Base-by-base conservation (phyloP, 2,113 vertebrate genomes). In the Semicossyphus pulcher region DNA sequence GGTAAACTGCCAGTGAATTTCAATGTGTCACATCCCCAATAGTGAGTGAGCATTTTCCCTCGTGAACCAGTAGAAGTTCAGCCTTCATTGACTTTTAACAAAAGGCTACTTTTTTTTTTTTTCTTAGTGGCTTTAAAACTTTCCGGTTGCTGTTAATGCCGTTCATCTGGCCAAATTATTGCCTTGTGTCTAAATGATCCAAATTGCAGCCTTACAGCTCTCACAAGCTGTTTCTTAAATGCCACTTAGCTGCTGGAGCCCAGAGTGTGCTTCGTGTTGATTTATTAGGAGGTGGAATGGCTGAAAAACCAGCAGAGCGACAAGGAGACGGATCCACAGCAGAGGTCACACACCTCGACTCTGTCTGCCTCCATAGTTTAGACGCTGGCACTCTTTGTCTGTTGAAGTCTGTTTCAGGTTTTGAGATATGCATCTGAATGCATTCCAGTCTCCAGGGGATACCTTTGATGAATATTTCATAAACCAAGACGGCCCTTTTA, bases 391-490 rank as follows among this genome's bases (percentile, higher is more conserved):
- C 65, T 72, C 60, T 89, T 85, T 78, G 83, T 88, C 72, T 45
- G 73, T 39, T 51, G 39, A 86, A 86, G 76, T 80, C 80, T 84
- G 86, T 83, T 87, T 85, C 58, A 61, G 76, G 88, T 88, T 86
- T 80, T 81, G 75, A 87, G 86, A 91, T 80, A 79, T 86, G 81
- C 83, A 80, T 85, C 72, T 76, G 75, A 84, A 78, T 80, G 74
- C 74, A 73, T 70, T 57, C 9, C 21, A 80, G 65, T 89, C 86
- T 89, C 86, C 39, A 21, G 60, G 86, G 86, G 59, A 88, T 80
- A 85, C 34, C 76, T 89, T 88, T 88, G 80, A 91, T 93, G 87
- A 93, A 93, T 93, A 92, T 92, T 93, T 91, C 81, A 93, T 92
- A 81, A 89, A 83, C 63, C 67, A 71, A 82, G 87, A 87, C 76